phyloP scores from a whole-genome alignment of 2,888 invertebrate genomes.

The Formica aserva region DNA sequence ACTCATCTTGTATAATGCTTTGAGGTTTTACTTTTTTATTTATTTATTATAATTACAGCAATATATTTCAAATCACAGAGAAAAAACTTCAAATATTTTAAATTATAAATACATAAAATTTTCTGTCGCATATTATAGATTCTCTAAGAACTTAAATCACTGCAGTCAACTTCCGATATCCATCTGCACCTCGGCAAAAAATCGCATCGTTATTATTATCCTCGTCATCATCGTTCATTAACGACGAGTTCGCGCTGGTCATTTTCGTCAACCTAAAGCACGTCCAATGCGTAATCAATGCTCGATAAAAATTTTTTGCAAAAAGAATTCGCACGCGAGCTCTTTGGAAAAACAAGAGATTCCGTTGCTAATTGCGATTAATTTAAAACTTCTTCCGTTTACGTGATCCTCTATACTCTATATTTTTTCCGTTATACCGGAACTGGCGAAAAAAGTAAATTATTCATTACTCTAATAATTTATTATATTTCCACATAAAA shows the following conservation, averaged over 20 bases:
- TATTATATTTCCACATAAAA: background rate
- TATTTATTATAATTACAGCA: background rate
- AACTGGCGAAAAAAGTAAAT: background rate
- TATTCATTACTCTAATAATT: conserved; percentile 7
- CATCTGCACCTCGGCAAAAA: conserved; percentile 47
- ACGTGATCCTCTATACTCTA: background rate
- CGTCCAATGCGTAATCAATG: conserved; percentile 64
- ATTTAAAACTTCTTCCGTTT: conserved; percentile 17
- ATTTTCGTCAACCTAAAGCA: background rate
- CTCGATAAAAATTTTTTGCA: conserved; percentile 67
- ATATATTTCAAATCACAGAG: background rate
- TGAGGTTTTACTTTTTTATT: background rate
- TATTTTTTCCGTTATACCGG: background rate
- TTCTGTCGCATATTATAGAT: background rate
- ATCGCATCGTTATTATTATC: conserved; percentile 35
- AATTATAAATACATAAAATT: background rate
- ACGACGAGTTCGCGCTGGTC: background rate
- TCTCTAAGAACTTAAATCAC: background rate
- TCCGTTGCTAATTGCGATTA: background rate
- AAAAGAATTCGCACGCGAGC: conserved; percentile 52
- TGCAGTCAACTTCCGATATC: background rate
- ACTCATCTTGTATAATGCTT: too few species aligned
- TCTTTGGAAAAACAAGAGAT: background rate
- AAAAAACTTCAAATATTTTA: background rate
- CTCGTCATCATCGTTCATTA: conserved; percentile 34